Base-by-base conservation (phyloP, 2,888 invertebrate species). In the Automeris io region DNA sequence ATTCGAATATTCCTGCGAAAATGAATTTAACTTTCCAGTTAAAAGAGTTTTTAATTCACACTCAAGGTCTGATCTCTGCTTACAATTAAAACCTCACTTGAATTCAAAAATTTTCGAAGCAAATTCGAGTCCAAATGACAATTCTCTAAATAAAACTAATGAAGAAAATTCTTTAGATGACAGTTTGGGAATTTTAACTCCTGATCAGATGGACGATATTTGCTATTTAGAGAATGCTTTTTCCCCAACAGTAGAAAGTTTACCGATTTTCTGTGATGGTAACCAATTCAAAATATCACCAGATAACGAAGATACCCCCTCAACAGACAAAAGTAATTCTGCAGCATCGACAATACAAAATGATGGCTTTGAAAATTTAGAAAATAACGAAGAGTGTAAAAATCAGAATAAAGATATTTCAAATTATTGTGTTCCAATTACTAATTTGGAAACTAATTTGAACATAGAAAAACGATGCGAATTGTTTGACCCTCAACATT, bases 131-230 rank as follows among this genome's bases (percentile, higher is more conserved):
- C 86, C 87, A 33, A 86, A 77, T 55, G 87, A 87, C 39, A 85
- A 77, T 49, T 87, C 87, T 26, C 45, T 77, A 33, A 83, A 67
- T 45, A 76, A 78, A 62, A 73, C 82, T 35, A 90, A 89, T 61
- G 94, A 94, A 70, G 92, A 94, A 64, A 93, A 93, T 67, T 95
- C 95, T 1, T 90, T 94, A 54, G 95, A 95, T 61, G 95, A 96
- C 66, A 94, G 94, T 57, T 83, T 95, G 53, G 95, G 95, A 3
- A 95, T 96, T 57, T 82, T 96, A 45, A 95, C 95, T 6, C 95
- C 95, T 0, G 95, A 95, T 78, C 95, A 95, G 76, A 95, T 96
- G 94, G 92, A 93, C 60, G 91, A 90, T 57, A 89, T 90, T 49
- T 89, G 89, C 49, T 87, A 89, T 49, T 78, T 89, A 52, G 90